Evolutionary conservation across 2,113 vertebrate species (phyloP), one percentile per base, ranked within the genome.

Genomic region (Prinia subflava): DNA sequence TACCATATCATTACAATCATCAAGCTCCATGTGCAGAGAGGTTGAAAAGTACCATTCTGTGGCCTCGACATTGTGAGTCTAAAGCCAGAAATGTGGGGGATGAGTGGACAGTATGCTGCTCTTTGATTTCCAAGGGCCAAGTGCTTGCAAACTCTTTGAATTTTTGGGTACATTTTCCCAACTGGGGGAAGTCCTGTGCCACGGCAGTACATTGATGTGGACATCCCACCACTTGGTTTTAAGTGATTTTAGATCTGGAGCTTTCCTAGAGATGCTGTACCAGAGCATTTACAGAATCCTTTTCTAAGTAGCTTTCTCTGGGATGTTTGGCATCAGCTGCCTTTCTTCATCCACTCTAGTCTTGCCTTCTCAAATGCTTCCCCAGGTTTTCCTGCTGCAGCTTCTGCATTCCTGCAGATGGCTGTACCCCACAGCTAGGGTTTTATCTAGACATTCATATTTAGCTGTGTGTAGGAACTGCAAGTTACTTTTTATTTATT

Each of bases 401-500:
- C 41, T 95, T 92, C 80, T 86, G 39, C 69, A 68, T 81, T 55
- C 64, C 18, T 86, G 75, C 75, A 93, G 85, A 90, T 93, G 82
- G 73, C 64, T 82, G 21, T 84, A 83, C 60, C 24, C 65, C 53
- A 63, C 59, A 67, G 60, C 69, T 50, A 55, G 60, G 75, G 28
- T 52, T 95, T 91, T 91, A 79, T 70, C 89, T 73, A 87, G 81
- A 77, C 67, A 53, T 75, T 83, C 75, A 62, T 76, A 87, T 87
- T 89, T 84, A 94, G 73, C 88, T 87, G 41, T 64, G 47, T 80
- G 65, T 92, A 94, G 91, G 94, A 94, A 94, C 46, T 79, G 63
- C 27, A 94, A 78, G 62, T 93, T 96, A 53, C 73, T 81, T 89
- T 90, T 94, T 93, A 93, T 90, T 95, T 95, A 92, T 94, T 92